Base-by-base conservation (phyloP, 1,140 invertebrate species). In the Trichomalopsis sarcophagae region DNA sequence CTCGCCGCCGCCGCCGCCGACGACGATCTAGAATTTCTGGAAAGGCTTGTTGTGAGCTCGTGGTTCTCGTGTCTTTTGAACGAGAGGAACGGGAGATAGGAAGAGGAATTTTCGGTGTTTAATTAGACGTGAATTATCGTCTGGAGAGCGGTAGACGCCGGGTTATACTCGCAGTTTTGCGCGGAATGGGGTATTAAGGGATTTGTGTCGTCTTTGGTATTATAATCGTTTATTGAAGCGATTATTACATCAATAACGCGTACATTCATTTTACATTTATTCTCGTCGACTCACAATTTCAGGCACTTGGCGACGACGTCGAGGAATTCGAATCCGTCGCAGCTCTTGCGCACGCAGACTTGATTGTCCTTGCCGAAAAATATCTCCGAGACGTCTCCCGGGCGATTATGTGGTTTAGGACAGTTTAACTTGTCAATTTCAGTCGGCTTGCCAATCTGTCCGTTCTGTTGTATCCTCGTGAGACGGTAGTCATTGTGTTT, bases 11-110 rank as follows among this genome's bases (percentile, higher is more conserved):
- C 36, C 27, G n/a, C 5, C 75, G 44, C 27, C n/a, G n/a, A n/a
- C n/a, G n/a, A 78, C 76, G 3, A 78, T 78, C 47, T 62, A 40
- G 73, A 66, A 74, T 71, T 47, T 33, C 73, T 62, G 5, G 55
- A 62, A 62, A 62, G 55, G 80, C 47, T 23, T 33, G 68, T 30
- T 33, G 27, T 14, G 68, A 6, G 9, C n/a, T n/a, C 27, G 68
- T 30, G 68, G 7, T 33, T 21, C 50, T 55, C 13, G 50, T n/a
- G 68, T 71, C 68, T 71, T 71, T 71, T 71, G 68, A 71, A 71
- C 2, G 14, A 27, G 68, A 5, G 23, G 27, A 7, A 17, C 66
- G 66, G 2, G 6, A 23, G n/a, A 71, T 27, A 27, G 27, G 27
- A 10, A 30, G 30, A 9, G 68, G 23, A 30, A 71, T n/a, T 71